Percentiles rank a stretch among this genome's conserved stretches.
These are phyloP conservation scores for Crypturellus tataupa DNA, from an alignment of 2,797 vertebrate species.

Conservation along the genomic window DNA sequence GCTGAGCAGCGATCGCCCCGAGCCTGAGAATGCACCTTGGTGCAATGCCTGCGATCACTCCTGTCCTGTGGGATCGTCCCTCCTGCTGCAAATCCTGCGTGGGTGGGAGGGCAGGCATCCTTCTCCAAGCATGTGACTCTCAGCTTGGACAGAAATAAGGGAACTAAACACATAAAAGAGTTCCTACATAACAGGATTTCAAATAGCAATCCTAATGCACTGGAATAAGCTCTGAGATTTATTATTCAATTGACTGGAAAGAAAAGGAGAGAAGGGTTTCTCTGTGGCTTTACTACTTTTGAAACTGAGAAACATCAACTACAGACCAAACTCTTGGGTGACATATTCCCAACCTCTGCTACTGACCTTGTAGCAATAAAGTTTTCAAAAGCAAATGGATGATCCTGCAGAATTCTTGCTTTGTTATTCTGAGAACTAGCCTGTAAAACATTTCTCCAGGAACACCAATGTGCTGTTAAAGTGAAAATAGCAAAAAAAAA, in stretches of 20 bases:
- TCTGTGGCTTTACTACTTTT: slow-evolving; percentile 1
- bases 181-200: slow-evolving; percentile 23
- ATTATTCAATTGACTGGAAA: slow-evolving; percentile 56
- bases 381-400: slow-evolving; percentile 47
- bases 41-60: not conserved
- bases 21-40: not conserved
- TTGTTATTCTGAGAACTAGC: slow-evolving; percentile 32
- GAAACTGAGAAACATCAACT: slow-evolving; percentile 42
- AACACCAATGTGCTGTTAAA: slow-evolving; percentile 18
- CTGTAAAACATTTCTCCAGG: not conserved
- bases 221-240: slow-evolving; percentile 37
- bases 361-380: slow-evolving; percentile 23
- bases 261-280: slow-evolving; percentile 26
- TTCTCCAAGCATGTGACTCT: not conserved
- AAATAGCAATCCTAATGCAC: slow-evolving; percentile 42
- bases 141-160: not conserved
- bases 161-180: slow-evolving; percentile 19
- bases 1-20: not conserved
- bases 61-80: not conserved
- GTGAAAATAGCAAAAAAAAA: not conserved
- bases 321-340: slow-evolving; percentile 22
- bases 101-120: not conserved
- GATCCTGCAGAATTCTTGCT: slow-evolving; percentile 53
- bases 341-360: slow-evolving; percentile 16
- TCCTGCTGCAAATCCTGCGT: not conserved